phyloP scores from a whole-genome alignment of 2,113 vertebrate species.

The Thalassarche chlororhynchos region DNA sequence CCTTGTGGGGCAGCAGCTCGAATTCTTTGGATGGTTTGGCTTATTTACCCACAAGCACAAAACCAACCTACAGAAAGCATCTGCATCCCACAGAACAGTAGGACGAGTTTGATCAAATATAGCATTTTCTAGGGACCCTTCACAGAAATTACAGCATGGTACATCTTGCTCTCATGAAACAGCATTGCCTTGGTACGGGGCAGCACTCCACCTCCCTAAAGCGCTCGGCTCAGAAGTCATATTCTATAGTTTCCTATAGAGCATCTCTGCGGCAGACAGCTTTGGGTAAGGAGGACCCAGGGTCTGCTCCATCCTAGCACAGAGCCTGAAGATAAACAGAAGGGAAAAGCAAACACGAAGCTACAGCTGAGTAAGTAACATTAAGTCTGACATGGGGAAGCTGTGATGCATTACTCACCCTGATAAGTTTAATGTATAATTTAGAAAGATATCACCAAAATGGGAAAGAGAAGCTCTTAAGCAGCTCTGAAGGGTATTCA shows the following conservation, averaged over 20 bases:
- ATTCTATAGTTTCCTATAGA: background rate
- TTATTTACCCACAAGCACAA: background rate
- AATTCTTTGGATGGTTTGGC: background rate
- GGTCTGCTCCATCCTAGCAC: background rate
- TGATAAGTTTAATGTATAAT: conserved; percentile 76
- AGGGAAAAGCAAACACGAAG: conserved; percentile 41
- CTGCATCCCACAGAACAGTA: background rate
- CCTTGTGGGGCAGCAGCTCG: rapidly evolving
- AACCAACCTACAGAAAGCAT: background rate
- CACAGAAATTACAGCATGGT: background rate
- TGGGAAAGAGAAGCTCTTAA: conserved; percentile 66
- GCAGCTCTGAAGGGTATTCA: conserved; percentile 60
- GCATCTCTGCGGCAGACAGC: background rate
- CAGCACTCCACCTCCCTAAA: background rate
- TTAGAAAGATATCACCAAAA: conserved; percentile 77
- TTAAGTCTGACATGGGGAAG: conserved; percentile 59
- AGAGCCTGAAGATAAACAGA: background rate
- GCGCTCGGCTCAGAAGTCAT: rapidly evolving
- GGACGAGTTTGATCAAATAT: rapidly evolving
- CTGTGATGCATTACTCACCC: conserved; percentile 73
- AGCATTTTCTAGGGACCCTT: background rate
- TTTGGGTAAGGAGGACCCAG: background rate
- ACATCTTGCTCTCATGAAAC: rapidly evolving
- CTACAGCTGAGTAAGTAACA: conserved; percentile 38
- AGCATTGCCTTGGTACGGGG: background rate